Evolutionary conservation across 2,797 vertebrate species (phyloP).

Genomic region (Anguilla pacifica): DNA sequence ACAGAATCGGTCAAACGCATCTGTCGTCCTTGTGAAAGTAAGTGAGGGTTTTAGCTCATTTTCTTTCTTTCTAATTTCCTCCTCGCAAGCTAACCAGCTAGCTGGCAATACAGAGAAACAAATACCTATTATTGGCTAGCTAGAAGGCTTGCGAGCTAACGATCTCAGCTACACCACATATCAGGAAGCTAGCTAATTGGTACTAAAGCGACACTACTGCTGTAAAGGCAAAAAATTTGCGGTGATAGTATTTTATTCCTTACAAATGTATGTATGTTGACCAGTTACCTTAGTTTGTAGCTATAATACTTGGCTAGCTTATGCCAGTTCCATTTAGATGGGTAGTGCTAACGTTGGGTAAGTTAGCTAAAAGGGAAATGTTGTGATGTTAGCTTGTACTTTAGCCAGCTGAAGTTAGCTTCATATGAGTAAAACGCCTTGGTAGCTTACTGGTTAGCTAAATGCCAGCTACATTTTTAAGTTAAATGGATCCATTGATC

Average conservation of each 20-base stretch:
- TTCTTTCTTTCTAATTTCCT: conserved; percentile 35
- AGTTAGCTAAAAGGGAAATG: neutral
- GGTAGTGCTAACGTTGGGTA: neutral
- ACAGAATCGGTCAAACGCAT: neutral
- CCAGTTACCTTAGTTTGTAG: neutral
- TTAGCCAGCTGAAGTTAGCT: neutral
- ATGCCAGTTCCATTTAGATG: neutral
- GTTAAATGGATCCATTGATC: neutral
- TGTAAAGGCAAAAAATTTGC: neutral
- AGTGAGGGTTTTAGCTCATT: conserved; percentile 30
- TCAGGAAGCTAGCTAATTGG: conserved; percentile 18
- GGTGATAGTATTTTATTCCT: neutral
- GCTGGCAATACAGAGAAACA: conserved; percentile 27
- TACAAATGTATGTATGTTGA: neutral
- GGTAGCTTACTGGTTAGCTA: neutral
- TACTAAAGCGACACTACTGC: neutral
- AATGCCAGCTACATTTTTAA: neutral
- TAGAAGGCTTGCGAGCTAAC: conserved; percentile 15
- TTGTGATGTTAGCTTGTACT: neutral
- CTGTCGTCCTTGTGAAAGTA: conserved; percentile 26
- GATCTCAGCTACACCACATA: conserved; percentile 17
- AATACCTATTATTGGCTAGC: conserved; percentile 31
- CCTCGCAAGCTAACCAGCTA: conserved; percentile 22
- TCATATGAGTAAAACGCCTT: neutral
- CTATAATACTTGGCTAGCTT: neutral